Evolutionary conservation across 2,113 vertebrate genomes (phyloP).

Genomic region (Rhea pennata): DNA sequence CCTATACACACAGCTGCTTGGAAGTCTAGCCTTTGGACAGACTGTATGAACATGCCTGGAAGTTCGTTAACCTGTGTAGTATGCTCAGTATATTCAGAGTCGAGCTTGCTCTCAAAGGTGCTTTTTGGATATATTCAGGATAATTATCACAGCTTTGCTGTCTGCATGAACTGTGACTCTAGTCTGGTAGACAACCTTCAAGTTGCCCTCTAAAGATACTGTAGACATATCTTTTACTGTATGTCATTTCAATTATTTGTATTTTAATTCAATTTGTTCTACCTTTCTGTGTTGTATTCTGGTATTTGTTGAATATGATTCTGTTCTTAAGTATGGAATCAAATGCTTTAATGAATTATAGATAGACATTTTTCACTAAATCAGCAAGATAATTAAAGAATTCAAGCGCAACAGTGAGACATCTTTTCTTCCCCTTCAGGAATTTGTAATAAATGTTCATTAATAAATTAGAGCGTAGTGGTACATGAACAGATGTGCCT

Average conservation of each 20-base stretch:
- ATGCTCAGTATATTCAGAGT: accelerated
- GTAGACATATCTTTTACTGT: background rate
- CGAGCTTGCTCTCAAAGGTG: accelerated
- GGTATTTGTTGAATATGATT: background rate
- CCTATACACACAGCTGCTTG: accelerated
- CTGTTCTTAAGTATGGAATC: background rate
- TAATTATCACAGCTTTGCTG: background rate
- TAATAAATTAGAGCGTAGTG: slow-evolving; percentile 21
- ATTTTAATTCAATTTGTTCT: background rate
- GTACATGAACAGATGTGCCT: slow-evolving; percentile 17
- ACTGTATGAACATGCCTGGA: background rate
- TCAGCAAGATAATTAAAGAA: background rate
- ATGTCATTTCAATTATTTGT: background rate
- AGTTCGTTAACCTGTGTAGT: accelerated
- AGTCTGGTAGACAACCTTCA: background rate
- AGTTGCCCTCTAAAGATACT: background rate
- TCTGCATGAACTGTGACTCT: background rate
- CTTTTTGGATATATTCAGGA: accelerated
- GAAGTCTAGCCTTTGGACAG: background rate
- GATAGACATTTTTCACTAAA: background rate
- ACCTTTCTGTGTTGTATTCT: background rate
- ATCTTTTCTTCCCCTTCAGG: background rate
- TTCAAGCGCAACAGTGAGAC: background rate
- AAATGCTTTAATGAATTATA: background rate
- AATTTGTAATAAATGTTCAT: slow-evolving; percentile 20